These are phyloP conservation scores for Myrmecobius fasciatus DNA, from an alignment of 2,113 vertebrate genomes.

Conservation along the genomic window DNA sequence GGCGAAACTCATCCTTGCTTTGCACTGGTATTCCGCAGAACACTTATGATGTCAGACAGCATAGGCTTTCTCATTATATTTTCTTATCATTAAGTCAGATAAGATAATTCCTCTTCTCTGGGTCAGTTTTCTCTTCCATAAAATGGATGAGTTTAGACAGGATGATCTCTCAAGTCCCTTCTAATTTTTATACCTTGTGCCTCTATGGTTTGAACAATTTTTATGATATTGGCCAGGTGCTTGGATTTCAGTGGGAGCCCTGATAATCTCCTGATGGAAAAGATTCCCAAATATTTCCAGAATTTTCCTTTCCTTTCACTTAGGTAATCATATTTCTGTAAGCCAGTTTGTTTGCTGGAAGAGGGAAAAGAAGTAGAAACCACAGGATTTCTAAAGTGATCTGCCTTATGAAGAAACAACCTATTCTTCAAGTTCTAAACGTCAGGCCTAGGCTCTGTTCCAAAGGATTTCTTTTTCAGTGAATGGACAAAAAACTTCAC, in stretches of 20 bases:
- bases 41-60: background rate
- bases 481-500: background rate
- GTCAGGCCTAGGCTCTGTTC: background rate
- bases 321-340: background rate
- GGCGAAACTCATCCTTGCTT: background rate
- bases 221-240: background rate
- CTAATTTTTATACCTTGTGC: rapidly evolving
- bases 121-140: background rate
- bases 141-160: background rate
- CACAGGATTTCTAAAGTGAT: background rate
- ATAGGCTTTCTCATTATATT: background rate
- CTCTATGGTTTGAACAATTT: background rate
- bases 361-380: background rate
- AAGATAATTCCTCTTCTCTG: background rate
- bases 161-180: background rate
- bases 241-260: background rate
- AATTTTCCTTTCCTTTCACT: background rate
- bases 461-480: background rate
- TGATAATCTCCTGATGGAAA: background rate
- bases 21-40: background rate
- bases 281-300: background rate
- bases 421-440: background rate
- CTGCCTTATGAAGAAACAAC: background rate
- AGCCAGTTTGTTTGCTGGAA: background rate
- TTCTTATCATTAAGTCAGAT: background rate